A percentile compares a stretch with the other conserved stretches of the same genome.
Evolutionary conservation across 2,888 invertebrate genomes (phyloP).

Genomic region (Dione vanillae): DNA sequence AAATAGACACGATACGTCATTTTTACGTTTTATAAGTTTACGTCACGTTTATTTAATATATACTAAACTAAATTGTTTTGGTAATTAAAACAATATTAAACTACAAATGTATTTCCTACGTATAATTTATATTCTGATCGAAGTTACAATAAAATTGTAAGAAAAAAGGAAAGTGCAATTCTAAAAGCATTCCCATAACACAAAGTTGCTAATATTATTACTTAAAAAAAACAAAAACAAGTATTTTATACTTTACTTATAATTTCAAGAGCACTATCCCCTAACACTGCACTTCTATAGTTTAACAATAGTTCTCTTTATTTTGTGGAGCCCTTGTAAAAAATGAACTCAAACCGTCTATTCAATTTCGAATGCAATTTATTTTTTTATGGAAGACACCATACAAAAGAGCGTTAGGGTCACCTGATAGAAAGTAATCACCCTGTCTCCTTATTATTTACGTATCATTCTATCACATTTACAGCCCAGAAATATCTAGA

Average conservation of each 20-base stretch:
- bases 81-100: too few species aligned
- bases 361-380: constrained; percentile 12
- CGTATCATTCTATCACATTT: not conserved
- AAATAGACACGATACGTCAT: too few species aligned
- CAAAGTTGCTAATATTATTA: not conserved
- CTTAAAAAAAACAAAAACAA: not conserved
- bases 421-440: not conserved
- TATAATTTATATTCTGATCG: too few species aligned
- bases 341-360: not conserved
- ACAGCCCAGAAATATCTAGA: not conserved
- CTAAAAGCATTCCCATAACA: not conserved
- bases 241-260: not conserved
- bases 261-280: constrained; percentile 15
- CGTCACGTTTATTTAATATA: too few species aligned
- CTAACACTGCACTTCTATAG: constrained; percentile 10
- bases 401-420: too few species aligned
- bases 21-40: too few species aligned
- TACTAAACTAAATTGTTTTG: too few species aligned
- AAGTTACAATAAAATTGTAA: too few species aligned
- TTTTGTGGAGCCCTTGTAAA: not conserved
- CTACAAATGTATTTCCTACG: too few species aligned
- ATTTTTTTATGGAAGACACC: too few species aligned
- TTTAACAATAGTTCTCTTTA: constrained; percentile 22
- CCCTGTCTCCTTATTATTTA: too few species aligned
- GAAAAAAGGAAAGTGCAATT: not conserved